These are phyloP conservation scores for Gorsachius goisagi DNA, from an alignment of 2,113 vertebrate genomes.

Conservation along the genomic window DNA sequence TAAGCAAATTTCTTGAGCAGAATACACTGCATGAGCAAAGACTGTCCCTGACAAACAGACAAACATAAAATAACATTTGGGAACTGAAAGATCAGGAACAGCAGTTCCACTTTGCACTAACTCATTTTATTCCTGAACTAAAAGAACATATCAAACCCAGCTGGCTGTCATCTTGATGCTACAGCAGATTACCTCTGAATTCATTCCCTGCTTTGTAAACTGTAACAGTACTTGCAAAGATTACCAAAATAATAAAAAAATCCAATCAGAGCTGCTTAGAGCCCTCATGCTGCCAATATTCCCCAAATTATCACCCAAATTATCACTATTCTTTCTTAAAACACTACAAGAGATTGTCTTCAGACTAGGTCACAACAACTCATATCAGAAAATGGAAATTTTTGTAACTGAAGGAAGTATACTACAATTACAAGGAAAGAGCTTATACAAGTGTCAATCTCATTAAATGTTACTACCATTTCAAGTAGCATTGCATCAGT, in stretches of 20 bases:
- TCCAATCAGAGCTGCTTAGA: not conserved
- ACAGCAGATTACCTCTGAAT: not conserved
- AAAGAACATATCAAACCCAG: not conserved
- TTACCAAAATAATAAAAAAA: not conserved
- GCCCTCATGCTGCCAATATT: not conserved
- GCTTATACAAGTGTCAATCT: not conserved
- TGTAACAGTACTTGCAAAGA: not conserved
- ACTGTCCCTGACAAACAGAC: not conserved
- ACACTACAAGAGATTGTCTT: not conserved
- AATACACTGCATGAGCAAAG: not conserved
- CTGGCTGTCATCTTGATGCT: not conserved
- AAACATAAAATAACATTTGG: not conserved
- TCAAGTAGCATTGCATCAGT: not conserved
- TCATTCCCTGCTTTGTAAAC: not conserved
- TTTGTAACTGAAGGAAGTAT: not conserved
- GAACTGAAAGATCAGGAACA: not conserved
- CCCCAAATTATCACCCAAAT: not conserved
- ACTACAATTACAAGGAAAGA: not conserved
- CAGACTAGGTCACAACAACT: not conserved
- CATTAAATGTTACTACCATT: not conserved
- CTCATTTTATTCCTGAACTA: not conserved
- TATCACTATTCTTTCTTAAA: not conserved
- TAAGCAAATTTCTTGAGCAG: not conserved
- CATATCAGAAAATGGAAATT: not conserved
- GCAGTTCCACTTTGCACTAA: accelerated